phyloP scores from a whole-genome alignment of 1,140 invertebrate species.

The Drosophila parabipectinata region DNA sequence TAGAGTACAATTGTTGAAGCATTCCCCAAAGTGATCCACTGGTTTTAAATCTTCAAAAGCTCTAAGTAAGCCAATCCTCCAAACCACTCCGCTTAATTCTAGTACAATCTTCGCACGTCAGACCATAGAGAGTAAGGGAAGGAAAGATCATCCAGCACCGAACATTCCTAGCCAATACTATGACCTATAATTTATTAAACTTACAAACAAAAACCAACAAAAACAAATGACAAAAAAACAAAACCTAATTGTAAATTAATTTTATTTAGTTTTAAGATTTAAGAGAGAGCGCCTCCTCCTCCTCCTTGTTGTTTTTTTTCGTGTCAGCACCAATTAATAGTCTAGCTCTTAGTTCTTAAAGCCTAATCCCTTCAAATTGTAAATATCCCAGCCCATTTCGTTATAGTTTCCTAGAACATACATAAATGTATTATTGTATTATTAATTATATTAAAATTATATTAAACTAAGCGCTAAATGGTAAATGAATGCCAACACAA shows the following conservation, averaged over 20 bases:
- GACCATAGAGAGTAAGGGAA: slow-evolving; percentile 24
- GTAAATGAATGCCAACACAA: slow-evolving; percentile 55
- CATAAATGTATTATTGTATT: slow-evolving; percentile 78
- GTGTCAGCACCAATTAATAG: slow-evolving; percentile 43
- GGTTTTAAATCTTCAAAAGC: slow-evolving; percentile 83
- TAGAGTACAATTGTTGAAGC: slow-evolving; percentile 81
- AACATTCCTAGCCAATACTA: slow-evolving; percentile 77
- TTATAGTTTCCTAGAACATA: slow-evolving; percentile 35
- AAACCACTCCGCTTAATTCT: slow-evolving; percentile 58
- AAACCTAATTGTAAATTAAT: slow-evolving; percentile 74
- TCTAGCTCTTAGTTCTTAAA: slow-evolving; percentile 40
- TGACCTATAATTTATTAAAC: slow-evolving; percentile 72
- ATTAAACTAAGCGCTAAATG: slow-evolving; percentile 59
- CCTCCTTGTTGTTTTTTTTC: slow-evolving; percentile 72
- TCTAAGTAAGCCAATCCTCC: slow-evolving; percentile 73
- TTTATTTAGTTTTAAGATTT: slow-evolving; percentile 77
- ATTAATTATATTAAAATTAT: slow-evolving; percentile 75
- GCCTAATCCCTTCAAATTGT: slow-evolving; percentile 60
- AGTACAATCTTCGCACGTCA: slow-evolving; percentile 67
- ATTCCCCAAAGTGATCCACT: slow-evolving; percentile 82
- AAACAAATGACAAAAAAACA: slow-evolving; percentile 25
- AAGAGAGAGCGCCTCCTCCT: slow-evolving; percentile 50
- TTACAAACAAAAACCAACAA: slow-evolving; percentile 17
- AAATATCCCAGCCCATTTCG: slow-evolving; percentile 52
- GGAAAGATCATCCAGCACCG: slow-evolving; percentile 29